A percentile compares a stretch with the other conserved stretches of the same genome.
Evolutionary conservation across 2,888 invertebrate species (phyloP).

Genomic region (Ellobium chinense): DNA sequence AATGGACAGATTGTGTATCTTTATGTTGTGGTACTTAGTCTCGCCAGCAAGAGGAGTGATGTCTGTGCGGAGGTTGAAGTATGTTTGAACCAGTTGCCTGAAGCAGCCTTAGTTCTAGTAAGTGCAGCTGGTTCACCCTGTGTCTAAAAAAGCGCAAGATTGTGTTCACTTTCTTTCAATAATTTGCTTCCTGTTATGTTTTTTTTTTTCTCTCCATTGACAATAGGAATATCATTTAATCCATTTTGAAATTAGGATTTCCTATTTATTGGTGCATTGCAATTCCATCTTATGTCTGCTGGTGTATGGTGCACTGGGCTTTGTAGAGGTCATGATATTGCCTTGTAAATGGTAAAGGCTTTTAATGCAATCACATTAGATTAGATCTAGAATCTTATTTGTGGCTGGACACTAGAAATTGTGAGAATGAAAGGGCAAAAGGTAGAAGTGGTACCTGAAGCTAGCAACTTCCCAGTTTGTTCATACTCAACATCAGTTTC

Average conservation of each 20-base stretch:
- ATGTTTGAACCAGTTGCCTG: constrained; percentile 33
- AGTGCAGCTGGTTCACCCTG: constrained; percentile 45
- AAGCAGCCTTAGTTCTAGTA: constrained; percentile 49
- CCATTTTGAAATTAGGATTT: neutral
- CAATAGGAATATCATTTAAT: neutral
- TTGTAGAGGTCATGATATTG: neutral
- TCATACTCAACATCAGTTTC: too few relatives aligned
- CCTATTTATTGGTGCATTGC: neutral
- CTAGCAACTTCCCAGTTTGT: too few relatives aligned
- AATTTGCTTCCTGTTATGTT: constrained; percentile 2
- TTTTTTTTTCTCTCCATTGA: constrained; percentile 27
- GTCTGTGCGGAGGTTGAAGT: constrained; percentile 7
- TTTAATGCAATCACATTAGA: too few relatives aligned
- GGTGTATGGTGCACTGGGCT: too few relatives aligned
- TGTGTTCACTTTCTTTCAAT: constrained; percentile 24
- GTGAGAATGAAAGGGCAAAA: too few relatives aligned
- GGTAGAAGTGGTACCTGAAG: too few relatives aligned
- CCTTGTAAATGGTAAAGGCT: too few relatives aligned
- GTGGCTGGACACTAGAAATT: too few relatives aligned
- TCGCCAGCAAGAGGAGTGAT: neutral
- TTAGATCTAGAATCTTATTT: too few relatives aligned
- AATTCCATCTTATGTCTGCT: neutral
- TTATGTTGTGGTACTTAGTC: constrained; percentile 11
- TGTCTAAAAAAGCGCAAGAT: neutral
- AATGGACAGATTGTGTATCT: too few relatives aligned